Conservation (phyloP, 2,797 vertebrate species). For the Gymnodraco acuticeps region DNA sequence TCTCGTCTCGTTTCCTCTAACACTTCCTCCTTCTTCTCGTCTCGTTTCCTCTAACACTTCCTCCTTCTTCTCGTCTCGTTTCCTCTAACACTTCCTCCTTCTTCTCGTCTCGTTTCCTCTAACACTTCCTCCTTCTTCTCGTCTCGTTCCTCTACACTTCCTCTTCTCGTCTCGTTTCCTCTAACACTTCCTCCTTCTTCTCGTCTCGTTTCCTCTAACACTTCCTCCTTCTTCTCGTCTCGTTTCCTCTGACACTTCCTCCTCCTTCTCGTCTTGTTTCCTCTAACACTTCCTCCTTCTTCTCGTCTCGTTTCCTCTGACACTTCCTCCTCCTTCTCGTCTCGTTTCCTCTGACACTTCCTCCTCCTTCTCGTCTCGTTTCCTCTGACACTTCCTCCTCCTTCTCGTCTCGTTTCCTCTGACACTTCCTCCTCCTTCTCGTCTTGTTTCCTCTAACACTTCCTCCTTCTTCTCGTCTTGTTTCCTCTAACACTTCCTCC, state of each 20-base stretch:
- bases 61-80: too few relatives aligned
- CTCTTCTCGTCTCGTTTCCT: constrained; percentile 45
- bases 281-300: constrained; percentile 39
- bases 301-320: constrained; percentile 44
- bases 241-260: constrained; percentile 50
- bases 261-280: constrained; percentile 50
- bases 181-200: constrained; percentile 41
- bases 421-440: constrained; percentile 39
- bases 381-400: not conserved
- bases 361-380: not conserved
- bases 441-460: constrained; percentile 59
- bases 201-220: constrained; percentile 57
- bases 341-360: constrained; percentile 61
- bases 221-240: constrained; percentile 31
- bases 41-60: too few relatives aligned
- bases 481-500: constrained; percentile 49
- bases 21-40: too few relatives aligned
- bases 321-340: constrained; percentile 29
- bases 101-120: too few relatives aligned
- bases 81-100: too few relatives aligned
- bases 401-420: constrained; percentile 54
- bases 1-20: too few relatives aligned
- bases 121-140: too few relatives aligned
- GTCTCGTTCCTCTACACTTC: constrained; percentile 56
- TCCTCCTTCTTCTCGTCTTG: constrained; percentile 21